Evolutionary conservation across 2,113 vertebrate genomes (phyloP).

Genomic region (mouse (Mus musculus)): DNA sequence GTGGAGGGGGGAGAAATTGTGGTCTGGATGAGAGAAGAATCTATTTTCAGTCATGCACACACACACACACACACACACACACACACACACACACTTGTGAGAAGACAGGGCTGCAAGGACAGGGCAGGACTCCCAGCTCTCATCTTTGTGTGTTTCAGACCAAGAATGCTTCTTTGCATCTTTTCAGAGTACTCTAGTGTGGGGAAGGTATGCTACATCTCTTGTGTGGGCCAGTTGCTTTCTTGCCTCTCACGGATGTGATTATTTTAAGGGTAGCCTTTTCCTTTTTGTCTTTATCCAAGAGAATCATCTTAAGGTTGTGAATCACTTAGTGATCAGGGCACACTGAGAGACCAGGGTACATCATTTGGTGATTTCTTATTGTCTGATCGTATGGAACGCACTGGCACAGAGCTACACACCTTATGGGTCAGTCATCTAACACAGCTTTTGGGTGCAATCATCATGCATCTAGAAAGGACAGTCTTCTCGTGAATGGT

Average conservation of each 20-base stretch:
- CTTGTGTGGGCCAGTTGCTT: background rate
- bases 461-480: background rate
- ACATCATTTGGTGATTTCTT: background rate
- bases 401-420: background rate
- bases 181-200: background rate
- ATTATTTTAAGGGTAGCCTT: background rate
- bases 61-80: no score
- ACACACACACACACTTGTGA: background rate
- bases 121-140: conserved; percentile 15
- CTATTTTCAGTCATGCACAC: background rate
- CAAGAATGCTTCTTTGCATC: background rate
- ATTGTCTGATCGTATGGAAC: background rate
- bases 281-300: conserved; percentile 14
- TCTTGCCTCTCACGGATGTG: background rate
- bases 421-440: background rate
- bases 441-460: background rate
- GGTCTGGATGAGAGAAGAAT: background rate
- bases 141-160: background rate
- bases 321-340: background rate
- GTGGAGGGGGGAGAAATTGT: background rate
- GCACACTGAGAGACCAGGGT: background rate
- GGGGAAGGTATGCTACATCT: background rate
- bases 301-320: background rate
- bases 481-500: background rate
- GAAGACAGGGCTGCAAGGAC: background rate